Percentiles rank a stretch among this genome's conserved stretches.
Evolutionary conservation across 92 coral and sea anemone species (phyloP).

Genomic region (Plumapathes pennacea): DNA sequence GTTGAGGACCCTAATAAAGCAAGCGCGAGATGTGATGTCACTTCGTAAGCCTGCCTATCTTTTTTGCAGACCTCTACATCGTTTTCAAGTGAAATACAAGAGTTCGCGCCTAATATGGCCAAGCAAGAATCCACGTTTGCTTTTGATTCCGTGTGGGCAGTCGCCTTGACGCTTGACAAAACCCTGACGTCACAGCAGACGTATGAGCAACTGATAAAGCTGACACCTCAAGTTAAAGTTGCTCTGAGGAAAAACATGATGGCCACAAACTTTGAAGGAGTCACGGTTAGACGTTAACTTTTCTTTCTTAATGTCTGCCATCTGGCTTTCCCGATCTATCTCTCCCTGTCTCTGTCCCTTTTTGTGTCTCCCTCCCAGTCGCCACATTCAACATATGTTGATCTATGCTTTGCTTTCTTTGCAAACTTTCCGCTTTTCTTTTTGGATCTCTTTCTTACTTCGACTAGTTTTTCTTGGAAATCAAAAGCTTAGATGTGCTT

Average conservation of each 20-base stretch:
- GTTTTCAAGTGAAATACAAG: slow-evolving; percentile 33
- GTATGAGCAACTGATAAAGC: slow-evolving; percentile 10
- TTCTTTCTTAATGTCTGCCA: no score
- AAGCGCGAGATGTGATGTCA: no score
- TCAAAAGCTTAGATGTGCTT: no score
- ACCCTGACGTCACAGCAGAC: slow-evolving; percentile 17
- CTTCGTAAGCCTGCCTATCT: background rate
- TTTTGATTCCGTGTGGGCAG: slow-evolving; percentile 85
- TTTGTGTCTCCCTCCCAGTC: no score
- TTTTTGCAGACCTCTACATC: slow-evolving; percentile 52
- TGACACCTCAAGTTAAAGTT: background rate
- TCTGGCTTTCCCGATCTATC: no score
- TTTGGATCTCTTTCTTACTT: no score
- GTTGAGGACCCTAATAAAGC: no score
- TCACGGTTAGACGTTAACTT: slow-evolving; percentile 94
- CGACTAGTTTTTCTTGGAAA: no score
- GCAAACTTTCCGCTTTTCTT: no score
- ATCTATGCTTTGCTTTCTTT: no score
- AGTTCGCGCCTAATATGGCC: background rate
- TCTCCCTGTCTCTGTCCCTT: no score
- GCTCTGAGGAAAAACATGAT: slow-evolving; percentile 14
- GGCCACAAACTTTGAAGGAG: slow-evolving; percentile 61
- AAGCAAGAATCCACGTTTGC: slow-evolving; percentile 59
- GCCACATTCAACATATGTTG: no score
- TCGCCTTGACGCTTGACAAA: slow-evolving; percentile 60